These are phyloP conservation scores for Carcina quercana DNA, from an alignment of 2,888 invertebrate genomes.

Conservation along the genomic window DNA sequence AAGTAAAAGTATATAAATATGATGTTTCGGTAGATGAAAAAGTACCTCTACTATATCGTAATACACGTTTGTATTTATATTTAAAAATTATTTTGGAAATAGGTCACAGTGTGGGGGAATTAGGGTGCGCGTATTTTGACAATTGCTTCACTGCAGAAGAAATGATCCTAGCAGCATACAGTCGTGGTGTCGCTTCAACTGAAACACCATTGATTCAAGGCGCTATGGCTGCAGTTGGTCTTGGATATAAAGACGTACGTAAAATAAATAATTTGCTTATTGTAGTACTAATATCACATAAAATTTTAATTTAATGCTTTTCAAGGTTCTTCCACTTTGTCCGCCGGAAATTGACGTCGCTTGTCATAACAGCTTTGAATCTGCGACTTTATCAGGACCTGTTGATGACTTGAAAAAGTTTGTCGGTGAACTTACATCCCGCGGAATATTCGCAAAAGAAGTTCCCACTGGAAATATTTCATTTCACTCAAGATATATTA, in stretches of 20 bases:
- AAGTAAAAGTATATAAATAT: background rate
- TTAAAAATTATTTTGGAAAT: too few relatives aligned
- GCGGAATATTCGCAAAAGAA: constrained; percentile 18
- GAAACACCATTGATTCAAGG: constrained; percentile 76
- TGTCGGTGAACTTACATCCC: constrained; percentile 41
- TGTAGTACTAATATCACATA: background rate
- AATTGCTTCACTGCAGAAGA: constrained; percentile 86
- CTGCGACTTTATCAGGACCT: constrained; percentile 83
- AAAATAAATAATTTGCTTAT: background rate
- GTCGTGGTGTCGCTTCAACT: constrained; percentile 78
- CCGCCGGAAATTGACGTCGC: constrained; percentile 76
- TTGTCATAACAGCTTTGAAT: constrained; percentile 82
- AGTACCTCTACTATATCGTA: background rate
- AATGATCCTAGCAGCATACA: constrained; percentile 83
- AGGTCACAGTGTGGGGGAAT: constrained; percentile 92
- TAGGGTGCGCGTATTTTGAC: constrained; percentile 93
- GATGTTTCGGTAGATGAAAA: background rate
- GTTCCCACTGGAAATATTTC: constrained; percentile 82
- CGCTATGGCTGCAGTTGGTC: constrained; percentile 88
- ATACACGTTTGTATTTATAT: background rate
- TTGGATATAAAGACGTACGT: constrained; percentile 55
- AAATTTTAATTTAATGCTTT: background rate
- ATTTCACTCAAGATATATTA: constrained; percentile 86
- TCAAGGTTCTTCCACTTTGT: constrained; percentile 1
- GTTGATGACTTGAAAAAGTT: constrained; percentile 67